Evolutionary conservation across 2,113 vertebrate genomes (phyloP).

Genomic region (Tauraco erythrolophus): DNA sequence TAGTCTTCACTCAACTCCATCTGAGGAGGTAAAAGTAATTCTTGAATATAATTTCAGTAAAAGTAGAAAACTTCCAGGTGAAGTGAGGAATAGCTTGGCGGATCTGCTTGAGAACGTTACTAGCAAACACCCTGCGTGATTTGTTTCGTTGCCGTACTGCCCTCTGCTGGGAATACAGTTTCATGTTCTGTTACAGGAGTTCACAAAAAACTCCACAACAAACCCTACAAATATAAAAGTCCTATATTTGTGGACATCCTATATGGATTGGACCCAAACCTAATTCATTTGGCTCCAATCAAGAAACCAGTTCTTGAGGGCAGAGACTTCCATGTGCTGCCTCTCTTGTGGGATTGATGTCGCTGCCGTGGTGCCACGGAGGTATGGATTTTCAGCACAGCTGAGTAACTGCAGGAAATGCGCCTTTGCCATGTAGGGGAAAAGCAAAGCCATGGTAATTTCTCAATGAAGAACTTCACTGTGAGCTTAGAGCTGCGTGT

Average conservation of each 20-base stretch:
- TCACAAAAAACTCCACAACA: not conserved
- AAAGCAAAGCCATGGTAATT: not conserved
- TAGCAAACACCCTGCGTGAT: not conserved
- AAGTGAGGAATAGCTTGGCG: not conserved
- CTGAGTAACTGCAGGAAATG: not conserved
- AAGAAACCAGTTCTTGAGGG: not conserved
- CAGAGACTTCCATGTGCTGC: fast-evolving
- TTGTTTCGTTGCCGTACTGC: slow-evolving; percentile 3
- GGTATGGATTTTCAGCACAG: not conserved
- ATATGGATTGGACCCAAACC: too few species aligned
- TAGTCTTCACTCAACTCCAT: not conserved
- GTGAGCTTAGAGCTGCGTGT: not conserved
- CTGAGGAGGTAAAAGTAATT: not conserved
- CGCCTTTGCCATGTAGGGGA: not conserved
- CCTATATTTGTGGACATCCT: too few species aligned
- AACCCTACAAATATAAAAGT: too few species aligned
- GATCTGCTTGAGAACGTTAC: not conserved
- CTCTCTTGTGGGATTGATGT: fast-evolving
- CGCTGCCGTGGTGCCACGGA: not conserved
- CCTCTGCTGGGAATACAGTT: slow-evolving; percentile 36
- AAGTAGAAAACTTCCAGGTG: not conserved
- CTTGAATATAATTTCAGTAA: not conserved
- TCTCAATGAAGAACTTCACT: not conserved
- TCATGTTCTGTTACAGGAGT: not conserved
- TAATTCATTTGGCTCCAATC: not conserved